Conservation (phyloP, 2,888 invertebrate species). For the Brenthis hecate region DNA sequence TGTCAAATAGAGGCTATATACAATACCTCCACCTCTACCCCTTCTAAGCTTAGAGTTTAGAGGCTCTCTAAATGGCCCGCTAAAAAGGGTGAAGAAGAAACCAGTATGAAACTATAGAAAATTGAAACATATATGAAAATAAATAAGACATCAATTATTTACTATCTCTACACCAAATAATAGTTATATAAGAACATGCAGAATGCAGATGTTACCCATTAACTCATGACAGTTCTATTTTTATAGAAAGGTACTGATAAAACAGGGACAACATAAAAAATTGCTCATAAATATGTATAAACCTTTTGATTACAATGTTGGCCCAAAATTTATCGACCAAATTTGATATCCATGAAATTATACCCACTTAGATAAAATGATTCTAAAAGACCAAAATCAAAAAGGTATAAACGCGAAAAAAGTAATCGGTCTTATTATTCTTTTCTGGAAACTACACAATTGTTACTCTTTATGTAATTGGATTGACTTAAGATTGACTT, state of each 20-base stretch:
- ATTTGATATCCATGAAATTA: constrained; percentile 53
- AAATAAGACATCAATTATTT: too few species aligned
- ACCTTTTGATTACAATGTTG: constrained; percentile 52
- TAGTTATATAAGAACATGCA: neutral
- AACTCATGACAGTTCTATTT: constrained; percentile 15
- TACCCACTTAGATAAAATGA: constrained; percentile 50
- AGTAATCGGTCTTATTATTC: constrained; percentile 27
- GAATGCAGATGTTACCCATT: neutral
- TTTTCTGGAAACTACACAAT: constrained; percentile 22
- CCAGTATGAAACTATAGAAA: too few species aligned
- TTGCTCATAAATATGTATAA: constrained; percentile 48
- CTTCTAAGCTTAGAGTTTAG: too few species aligned
- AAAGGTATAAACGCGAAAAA: constrained; percentile 42
- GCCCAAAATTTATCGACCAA: constrained; percentile 52
- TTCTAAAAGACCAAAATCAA: constrained; percentile 49
- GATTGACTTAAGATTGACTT: neutral
- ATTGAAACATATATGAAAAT: too few species aligned
- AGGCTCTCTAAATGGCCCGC: too few species aligned
- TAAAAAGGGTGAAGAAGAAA: too few species aligned
- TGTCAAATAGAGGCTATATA: too few species aligned
- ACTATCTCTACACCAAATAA: neutral
- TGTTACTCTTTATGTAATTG: constrained; percentile 2
- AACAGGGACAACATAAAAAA: constrained; percentile 42
- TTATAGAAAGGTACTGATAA: constrained; percentile 32
- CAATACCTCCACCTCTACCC: too few species aligned